Conservation (phyloP, 2,113 vertebrate species). For the Vulpes lagopus region DNA sequence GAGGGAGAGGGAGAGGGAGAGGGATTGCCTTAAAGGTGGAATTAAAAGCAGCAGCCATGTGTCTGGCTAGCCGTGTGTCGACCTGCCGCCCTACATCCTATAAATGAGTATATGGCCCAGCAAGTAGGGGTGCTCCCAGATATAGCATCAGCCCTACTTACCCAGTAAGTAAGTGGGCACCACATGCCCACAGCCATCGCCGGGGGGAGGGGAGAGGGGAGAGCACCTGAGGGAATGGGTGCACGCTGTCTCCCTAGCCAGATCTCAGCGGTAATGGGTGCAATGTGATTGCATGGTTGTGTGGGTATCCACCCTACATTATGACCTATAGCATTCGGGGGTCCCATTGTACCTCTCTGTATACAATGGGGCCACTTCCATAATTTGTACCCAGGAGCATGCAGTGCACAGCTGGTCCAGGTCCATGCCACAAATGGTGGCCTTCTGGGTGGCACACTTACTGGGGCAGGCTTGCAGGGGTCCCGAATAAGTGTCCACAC, state of each 20-base stretch:
- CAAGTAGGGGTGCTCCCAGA: background rate
- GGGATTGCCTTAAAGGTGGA: background rate
- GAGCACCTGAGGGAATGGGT: background rate
- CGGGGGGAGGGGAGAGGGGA: background rate
- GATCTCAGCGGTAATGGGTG: accelerated
- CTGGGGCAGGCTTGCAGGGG: background rate
- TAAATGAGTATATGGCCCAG: background rate
- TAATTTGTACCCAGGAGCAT: background rate
- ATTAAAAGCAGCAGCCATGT: background rate
- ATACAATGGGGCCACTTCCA: background rate
- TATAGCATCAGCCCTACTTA: background rate
- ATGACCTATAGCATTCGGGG: background rate
- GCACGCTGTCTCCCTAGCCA: background rate
- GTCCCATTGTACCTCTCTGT: background rate
- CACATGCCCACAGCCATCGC: background rate
- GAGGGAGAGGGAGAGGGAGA: background rate
- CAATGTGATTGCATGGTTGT: background rate
- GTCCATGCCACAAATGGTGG: background rate
- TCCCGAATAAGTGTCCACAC: background rate
- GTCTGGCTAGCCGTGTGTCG: background rate
- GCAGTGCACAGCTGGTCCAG: background rate
- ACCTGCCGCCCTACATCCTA: too few relatives aligned
- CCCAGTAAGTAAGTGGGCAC: background rate
- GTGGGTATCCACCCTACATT: background rate
- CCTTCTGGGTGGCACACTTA: background rate